Conservation (phyloP, 2,888 invertebrate species). For the Archaeoteleia sp. region DNA sequence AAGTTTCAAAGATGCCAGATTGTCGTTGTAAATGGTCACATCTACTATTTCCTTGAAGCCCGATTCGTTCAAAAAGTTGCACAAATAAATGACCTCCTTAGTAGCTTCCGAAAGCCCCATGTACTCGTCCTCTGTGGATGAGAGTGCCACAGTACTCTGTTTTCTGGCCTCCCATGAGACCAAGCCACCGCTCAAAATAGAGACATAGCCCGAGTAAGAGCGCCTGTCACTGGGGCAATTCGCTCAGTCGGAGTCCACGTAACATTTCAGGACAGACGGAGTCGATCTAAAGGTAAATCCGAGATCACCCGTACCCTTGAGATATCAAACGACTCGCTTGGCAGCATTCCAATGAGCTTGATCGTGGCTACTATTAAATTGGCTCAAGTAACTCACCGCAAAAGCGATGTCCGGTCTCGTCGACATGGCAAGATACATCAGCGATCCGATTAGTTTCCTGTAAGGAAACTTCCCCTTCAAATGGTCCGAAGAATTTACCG, state of each 20-base stretch:
- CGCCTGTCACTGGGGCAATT: not conserved
- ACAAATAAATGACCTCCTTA: conserved; percentile 14
- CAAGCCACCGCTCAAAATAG: not conserved
- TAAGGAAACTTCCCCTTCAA: too few species aligned
- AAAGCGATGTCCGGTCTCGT: too few species aligned
- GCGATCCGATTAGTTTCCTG: too few species aligned
- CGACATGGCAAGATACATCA: too few species aligned
- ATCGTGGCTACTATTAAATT: too few species aligned
- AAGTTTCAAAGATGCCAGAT: conserved; percentile 1
- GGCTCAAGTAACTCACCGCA: too few species aligned
- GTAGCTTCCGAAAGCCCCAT: conserved; percentile 9
- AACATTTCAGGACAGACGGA: not conserved
- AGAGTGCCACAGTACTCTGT: conserved; percentile 13
- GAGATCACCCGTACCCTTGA: conserved; percentile 1
- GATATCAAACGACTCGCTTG: not conserved
- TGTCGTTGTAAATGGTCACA: not conserved
- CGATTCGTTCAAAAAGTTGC: conserved; percentile 2
- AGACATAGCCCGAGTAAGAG: conserved; percentile 10
- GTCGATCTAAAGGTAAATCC: not conserved
- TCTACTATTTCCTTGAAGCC: too few species aligned
- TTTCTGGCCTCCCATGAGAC: conserved; percentile 14
- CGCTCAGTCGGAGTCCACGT: conserved; percentile 11
- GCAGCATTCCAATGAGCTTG: too few species aligned
- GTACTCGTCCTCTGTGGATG: conserved; percentile 25
- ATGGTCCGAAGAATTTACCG: too few species aligned